A percentile compares a stretch with the other conserved stretches of the same genome.
These are phyloP conservation scores for Muschampia plurimacula DNA, from an alignment of 2,888 invertebrate genomes.

Conservation along the genomic window DNA sequence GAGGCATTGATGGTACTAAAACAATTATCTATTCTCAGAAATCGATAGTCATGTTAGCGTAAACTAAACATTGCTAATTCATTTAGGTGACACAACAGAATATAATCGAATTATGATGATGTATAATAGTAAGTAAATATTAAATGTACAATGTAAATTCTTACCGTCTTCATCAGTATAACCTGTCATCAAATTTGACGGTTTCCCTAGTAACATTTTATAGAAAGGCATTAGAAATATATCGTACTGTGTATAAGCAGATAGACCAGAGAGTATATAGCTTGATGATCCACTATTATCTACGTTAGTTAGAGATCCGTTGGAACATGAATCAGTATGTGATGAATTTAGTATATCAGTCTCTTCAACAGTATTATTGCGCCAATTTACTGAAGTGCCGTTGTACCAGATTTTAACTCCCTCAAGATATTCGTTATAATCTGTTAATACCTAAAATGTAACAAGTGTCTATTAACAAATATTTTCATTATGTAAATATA, in stretches of 20 bases:
- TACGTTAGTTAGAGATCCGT: conserved; percentile 89
- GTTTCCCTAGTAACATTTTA: conserved; percentile 94
- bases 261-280: conserved; percentile 90
- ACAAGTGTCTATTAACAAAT: background rate
- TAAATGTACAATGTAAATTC: conserved; percentile 38
- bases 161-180: conserved; percentile 94
- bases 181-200: conserved; percentile 95
- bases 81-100: background rate
- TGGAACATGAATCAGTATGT: conserved; percentile 71
- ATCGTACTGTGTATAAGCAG: conserved; percentile 95
- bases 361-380: conserved; percentile 70
- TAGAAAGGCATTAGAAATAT: conserved; percentile 96
- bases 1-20: conserved; percentile 91
- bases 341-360: conserved; percentile 60
- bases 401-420: conserved; percentile 89
- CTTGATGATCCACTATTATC: conserved; percentile 89
- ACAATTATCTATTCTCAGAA: conserved; percentile 57
- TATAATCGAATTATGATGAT: background rate
- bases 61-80: conserved; percentile 16
- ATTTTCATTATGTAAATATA: background rate
- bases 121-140: background rate
- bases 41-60: conserved; percentile 28
- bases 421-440: conserved; percentile 86
- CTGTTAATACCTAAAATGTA: conserved; percentile 75
- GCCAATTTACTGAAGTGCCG: conserved; percentile 78